Conservation (phyloP, 2,797 vertebrate genomes). For the Hemitrygon akajei region DNA sequence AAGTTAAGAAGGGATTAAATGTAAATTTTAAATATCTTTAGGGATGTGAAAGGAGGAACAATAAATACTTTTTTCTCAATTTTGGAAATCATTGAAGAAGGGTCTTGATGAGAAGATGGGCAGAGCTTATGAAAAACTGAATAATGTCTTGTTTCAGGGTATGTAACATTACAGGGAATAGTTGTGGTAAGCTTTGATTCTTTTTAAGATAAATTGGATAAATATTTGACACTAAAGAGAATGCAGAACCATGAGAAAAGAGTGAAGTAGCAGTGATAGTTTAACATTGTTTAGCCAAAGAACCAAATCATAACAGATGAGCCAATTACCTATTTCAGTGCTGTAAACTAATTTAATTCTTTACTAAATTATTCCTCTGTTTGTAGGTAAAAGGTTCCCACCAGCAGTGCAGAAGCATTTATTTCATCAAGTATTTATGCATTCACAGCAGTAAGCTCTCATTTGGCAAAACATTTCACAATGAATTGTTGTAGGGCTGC, state of each 20-base stretch:
- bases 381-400: neutral
- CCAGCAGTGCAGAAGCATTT: neutral
- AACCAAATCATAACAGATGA: neutral
- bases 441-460: constrained; percentile 5
- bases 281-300: neutral
- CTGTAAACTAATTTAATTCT: neutral
- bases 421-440: neutral
- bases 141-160: neutral
- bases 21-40: neutral
- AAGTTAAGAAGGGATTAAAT: neutral
- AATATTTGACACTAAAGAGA: neutral
- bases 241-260: neutral
- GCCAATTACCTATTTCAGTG: neutral
- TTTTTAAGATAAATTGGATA: neutral
- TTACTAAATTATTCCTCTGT: neutral
- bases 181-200: neutral
- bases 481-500: neutral
- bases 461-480: neutral
- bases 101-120: neutral
- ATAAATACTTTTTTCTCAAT: neutral
- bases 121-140: neutral
- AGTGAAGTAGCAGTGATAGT: neutral
- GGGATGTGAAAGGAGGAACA: neutral
- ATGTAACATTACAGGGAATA: neutral
- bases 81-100: neutral